A percentile compares a stretch with the other conserved stretches of the same genome.
These are phyloP conservation scores for Gerris lacustris DNA, from an alignment of 2,888 invertebrate species.

Conservation along the genomic window DNA sequence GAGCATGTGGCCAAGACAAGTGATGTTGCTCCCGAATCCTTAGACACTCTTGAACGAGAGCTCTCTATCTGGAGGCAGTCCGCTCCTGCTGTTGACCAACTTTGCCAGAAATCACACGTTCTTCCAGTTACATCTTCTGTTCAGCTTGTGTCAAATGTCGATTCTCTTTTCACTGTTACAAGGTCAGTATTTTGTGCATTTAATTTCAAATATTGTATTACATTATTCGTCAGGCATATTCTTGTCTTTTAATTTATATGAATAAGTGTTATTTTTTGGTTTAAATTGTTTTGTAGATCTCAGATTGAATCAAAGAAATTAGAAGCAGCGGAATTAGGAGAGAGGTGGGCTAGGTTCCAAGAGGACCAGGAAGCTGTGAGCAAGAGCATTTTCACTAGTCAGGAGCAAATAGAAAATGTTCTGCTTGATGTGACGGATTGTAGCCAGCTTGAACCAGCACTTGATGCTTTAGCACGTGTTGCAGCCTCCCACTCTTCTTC, in stretches of 20 bases:
- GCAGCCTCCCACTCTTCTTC: constrained; percentile 40
- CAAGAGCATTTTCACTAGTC: constrained; percentile 39
- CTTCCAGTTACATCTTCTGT: constrained; percentile 9
- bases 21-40: background rate
- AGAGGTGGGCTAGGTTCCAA: constrained; percentile 67
- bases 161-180: constrained; percentile 10
- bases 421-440: constrained; percentile 25
- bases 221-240: too few species aligned
- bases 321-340: constrained; percentile 42
- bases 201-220: background rate
- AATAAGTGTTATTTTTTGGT: too few species aligned
- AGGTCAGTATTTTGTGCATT: constrained; percentile 11
- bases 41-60: constrained; percentile 44
- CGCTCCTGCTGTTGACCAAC: constrained; percentile 49
- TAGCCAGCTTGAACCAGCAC: constrained; percentile 37
- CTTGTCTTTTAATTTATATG: too few species aligned
- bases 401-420: constrained; percentile 29
- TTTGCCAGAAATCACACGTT: constrained; percentile 18
- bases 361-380: constrained; percentile 56
- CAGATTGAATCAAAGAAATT: constrained; percentile 26
- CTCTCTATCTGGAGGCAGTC: constrained; percentile 58
- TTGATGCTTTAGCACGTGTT: constrained; percentile 43
- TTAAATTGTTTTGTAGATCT: constrained; percentile 21
- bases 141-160: constrained; percentile 18
- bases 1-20: constrained; percentile 45